These are phyloP conservation scores for Natrix natrix DNA, from an alignment of 2,797 vertebrate genomes.

Conservation along the genomic window DNA sequence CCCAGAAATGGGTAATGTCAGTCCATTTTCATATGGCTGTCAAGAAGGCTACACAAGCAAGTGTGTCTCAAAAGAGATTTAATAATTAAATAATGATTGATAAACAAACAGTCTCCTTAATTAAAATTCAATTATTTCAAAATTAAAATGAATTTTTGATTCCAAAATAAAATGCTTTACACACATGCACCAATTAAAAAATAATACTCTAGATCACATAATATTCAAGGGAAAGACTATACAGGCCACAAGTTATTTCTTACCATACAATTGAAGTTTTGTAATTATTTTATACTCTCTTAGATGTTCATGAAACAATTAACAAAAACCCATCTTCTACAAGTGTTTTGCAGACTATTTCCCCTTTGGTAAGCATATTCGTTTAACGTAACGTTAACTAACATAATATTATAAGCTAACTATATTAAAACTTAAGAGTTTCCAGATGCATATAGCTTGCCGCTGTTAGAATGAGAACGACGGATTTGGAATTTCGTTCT, in stretches of 20 bases:
- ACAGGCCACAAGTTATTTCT: background rate
- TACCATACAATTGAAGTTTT: conserved; percentile 29
- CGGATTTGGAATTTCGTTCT: background rate
- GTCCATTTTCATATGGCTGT: background rate
- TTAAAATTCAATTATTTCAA: background rate
- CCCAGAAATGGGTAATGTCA: background rate
- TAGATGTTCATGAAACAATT: conserved; percentile 77
- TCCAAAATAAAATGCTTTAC: background rate
- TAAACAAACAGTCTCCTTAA: background rate
- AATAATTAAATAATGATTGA: background rate
- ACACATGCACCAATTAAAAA: background rate
- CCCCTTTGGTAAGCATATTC: conserved; percentile 72
- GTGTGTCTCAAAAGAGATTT: background rate
- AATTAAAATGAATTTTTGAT: background rate
- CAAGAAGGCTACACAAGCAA: background rate
- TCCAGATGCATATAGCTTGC: background rate
- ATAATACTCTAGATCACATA: background rate
- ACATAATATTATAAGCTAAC: background rate
- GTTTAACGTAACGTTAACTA: background rate
- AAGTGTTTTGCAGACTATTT: conserved; percentile 65
- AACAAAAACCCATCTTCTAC: conserved; percentile 59
- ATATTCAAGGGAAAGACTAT: background rate
- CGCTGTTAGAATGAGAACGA: background rate
- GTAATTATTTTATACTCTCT: conserved; percentile 44
- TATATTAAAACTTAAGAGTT: background rate